Base-by-base conservation (phyloP, 2,888 invertebrate species). In the Erebia aethiops region DNA sequence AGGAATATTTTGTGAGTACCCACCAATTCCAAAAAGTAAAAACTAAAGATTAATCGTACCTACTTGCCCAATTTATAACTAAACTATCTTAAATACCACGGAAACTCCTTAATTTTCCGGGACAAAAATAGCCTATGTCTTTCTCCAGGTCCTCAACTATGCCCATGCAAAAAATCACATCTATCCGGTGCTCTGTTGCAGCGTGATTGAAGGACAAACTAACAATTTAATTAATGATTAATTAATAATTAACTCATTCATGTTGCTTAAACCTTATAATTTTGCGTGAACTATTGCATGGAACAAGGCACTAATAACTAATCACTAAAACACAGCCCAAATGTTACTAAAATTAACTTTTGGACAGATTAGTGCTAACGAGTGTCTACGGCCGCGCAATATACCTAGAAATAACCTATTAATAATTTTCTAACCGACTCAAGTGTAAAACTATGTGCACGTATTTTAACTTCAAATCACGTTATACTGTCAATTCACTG, bases 271-370 rank as follows among this genome's bases (percentile, higher is more conserved):
- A 43, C 43, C 11, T 43, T 16, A 9, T 43, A 63, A 26, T 49
- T 49, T 49, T 63, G 62, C 62, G 62, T 63, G 26, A 26, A 9
- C 62, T 14, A 49, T 63, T n/a, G 46, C n/a, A 63, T 51, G 26
- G 49, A 49, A 62, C n/a, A 58, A 58, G 10, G 26, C 56, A 26
- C 26, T 57, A 54, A 26, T 35, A 14, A 1, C 1, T 21, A 21
- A 21, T 21, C 21, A 21, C 21, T 21, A 21, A 21, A 21, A 1
- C 26, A 3, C 2, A 60, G 60, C 60, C 16, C 16, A 41, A 60
- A 41, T 60, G 7, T 51, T 51, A 51, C 35, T 35, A n/a, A 51
- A 51, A 51, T n/a, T 51, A 51, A n/a, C 4, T 13, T n/a, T 43
- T 11, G 43, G 43, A 11, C 10, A 43, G 43, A 43, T 11, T 43